These are phyloP conservation scores for Drosophila recens DNA, from an alignment of 2,888 invertebrate species.

Conservation along the genomic window DNA sequence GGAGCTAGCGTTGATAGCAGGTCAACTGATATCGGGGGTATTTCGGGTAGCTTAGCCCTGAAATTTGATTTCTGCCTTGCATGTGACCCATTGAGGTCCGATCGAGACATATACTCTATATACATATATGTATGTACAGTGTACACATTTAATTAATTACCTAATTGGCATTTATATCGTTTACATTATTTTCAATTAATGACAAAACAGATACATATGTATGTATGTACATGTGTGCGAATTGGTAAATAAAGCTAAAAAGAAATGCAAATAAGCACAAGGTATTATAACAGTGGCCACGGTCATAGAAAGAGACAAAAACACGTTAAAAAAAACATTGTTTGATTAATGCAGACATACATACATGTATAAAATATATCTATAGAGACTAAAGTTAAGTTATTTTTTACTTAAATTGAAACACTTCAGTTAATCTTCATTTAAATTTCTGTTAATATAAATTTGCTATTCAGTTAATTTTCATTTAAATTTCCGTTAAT, in stretches of 20 bases:
- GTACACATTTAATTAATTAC: background rate
- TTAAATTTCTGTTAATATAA: slow-evolving; percentile 8
- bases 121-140: too few relatives aligned
- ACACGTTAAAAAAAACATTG: too few relatives aligned
- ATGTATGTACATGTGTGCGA: too few relatives aligned
- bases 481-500: slow-evolving; percentile 14
- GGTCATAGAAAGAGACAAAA: background rate
- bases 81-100: slow-evolving; percentile 10
- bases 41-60: slow-evolving; percentile 19
- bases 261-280: background rate
- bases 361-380: background rate
- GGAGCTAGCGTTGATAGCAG: background rate
- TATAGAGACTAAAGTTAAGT: background rate
- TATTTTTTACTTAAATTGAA: too few relatives aligned
- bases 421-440: too few relatives aligned
- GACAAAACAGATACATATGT: background rate
- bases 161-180: background rate
- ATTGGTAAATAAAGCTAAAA: too few relatives aligned
- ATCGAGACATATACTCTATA: background rate
- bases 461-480: background rate
- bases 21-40: slow-evolving; percentile 20
- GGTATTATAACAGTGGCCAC: background rate
- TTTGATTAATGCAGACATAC: too few relatives aligned
- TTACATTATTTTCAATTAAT: slow-evolving; percentile 1
- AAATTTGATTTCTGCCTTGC: slow-evolving; percentile 1